Conservation (phyloP, 2,797 vertebrate species). For the Xiphorhynchus erythropygius region DNA sequence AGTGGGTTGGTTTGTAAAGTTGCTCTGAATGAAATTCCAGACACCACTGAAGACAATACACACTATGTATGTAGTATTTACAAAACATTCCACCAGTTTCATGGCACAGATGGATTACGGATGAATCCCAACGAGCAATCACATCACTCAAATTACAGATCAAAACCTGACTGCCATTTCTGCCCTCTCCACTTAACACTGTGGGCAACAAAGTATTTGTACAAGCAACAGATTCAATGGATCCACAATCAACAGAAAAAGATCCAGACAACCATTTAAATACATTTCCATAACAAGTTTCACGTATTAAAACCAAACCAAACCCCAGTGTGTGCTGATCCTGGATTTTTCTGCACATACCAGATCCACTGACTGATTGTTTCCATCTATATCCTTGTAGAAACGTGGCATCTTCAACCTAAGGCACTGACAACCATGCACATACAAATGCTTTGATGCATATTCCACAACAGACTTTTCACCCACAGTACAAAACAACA, state of each 20-base stretch:
- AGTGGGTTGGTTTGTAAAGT: background rate
- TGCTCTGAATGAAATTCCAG: background rate
- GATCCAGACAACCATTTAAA: background rate
- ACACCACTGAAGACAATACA: background rate
- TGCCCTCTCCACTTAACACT: background rate
- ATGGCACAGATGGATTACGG: background rate
- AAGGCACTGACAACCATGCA: background rate
- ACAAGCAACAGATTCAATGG: background rate
- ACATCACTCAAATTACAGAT: background rate
- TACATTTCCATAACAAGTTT: background rate
- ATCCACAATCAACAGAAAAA: background rate
- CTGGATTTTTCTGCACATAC: background rate
- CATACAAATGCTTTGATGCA: background rate
- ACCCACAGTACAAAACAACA: background rate
- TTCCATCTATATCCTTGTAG: background rate
- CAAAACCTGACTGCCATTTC: background rate
- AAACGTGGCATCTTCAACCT: background rate
- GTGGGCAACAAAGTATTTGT: background rate
- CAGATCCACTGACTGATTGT: background rate
- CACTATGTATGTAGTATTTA: background rate
- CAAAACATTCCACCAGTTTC: background rate
- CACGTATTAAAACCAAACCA: background rate
- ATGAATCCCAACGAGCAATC: background rate
- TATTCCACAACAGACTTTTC: background rate
- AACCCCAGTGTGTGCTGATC: background rate